These are phyloP conservation scores for Pterobdella sp. DNA, from an alignment of 2,888 invertebrate genomes.

Conservation along the genomic window DNA sequence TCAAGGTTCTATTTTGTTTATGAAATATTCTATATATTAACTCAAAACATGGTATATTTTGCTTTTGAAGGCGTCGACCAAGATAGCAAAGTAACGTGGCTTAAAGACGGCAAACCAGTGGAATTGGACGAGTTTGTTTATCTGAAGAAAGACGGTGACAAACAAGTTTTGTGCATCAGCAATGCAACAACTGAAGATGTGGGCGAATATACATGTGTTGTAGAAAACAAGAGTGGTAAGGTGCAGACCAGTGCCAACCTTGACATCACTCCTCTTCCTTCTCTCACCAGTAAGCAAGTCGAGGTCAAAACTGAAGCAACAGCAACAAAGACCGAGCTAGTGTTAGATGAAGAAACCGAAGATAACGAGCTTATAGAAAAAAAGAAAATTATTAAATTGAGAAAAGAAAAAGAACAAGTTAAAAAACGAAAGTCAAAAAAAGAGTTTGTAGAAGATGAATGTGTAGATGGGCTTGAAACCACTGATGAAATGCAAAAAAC, in stretches of 20 bases:
- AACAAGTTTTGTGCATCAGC: slow-evolving; percentile 6
- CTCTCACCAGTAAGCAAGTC: slow-evolving; percentile 9
- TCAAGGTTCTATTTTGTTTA: neutral
- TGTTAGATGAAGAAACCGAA: neutral
- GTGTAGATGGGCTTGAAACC: neutral
- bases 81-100: neutral
- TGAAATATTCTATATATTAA: neutral
- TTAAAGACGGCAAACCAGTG: slow-evolving; percentile 22
- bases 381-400: neutral
- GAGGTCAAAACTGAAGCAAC: slow-evolving; percentile 5
- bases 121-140: slow-evolving; percentile 36
- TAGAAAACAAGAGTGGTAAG: neutral
- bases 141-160: slow-evolving; percentile 29
- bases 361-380: neutral
- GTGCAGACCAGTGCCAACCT: neutral
- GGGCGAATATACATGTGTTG: neutral
- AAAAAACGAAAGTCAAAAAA: neutral
- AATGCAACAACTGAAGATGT: neutral
- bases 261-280: neutral
- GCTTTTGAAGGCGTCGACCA: neutral
- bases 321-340: neutral
- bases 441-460: slow-evolving; percentile 9
- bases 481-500: neutral
- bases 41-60: neutral
- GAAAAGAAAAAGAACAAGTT: neutral